Conservation (phyloP, 2,113 vertebrate species). For the Oplegnathus fasciatus region DNA sequence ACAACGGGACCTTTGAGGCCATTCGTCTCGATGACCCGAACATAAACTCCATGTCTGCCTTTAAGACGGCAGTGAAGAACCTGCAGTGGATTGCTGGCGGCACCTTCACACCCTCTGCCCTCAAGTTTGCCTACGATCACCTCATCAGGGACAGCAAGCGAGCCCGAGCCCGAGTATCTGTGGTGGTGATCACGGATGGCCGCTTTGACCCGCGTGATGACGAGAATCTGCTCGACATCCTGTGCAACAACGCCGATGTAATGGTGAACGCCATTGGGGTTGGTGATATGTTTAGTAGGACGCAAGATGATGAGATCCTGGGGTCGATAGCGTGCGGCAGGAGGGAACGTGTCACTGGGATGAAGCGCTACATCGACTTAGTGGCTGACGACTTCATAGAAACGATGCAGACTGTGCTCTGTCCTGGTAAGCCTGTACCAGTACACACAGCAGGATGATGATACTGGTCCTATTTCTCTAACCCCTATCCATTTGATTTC, state of each 20-base stretch:
- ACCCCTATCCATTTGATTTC: constrained; percentile 25
- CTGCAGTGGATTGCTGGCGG: constrained; percentile 98
- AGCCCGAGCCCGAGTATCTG: constrained; percentile 89
- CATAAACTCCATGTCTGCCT: constrained; percentile 92
- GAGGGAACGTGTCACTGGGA: constrained; percentile 84
- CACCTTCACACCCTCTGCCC: constrained; percentile 96
- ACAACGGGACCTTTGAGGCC: constrained; percentile 95
- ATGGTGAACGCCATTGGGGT: constrained; percentile 94
- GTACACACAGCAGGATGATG: not conserved
- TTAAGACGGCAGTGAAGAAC: constrained; percentile 94
- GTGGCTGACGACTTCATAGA: constrained; percentile 95
- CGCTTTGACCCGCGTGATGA: constrained; percentile 93
- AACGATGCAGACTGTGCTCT: constrained; percentile 91
- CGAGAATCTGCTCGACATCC: constrained; percentile 86
- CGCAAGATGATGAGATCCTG: constrained; percentile 89
- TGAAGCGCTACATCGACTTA: constrained; percentile 92
- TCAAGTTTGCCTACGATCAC: constrained; percentile 94
- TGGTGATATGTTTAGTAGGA: constrained; percentile 93
- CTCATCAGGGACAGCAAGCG: constrained; percentile 93
- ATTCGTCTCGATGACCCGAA: constrained; percentile 91
- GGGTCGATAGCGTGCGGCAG: constrained; percentile 90
- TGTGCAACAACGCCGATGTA: constrained; percentile 84
- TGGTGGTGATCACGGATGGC: constrained; percentile 96
- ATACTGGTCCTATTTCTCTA: not conserved
- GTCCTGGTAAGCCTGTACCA: constrained; percentile 87